These are phyloP conservation scores for Rhodeus uyekii DNA, from an alignment of 2,797 vertebrate species.

Conservation along the genomic window DNA sequence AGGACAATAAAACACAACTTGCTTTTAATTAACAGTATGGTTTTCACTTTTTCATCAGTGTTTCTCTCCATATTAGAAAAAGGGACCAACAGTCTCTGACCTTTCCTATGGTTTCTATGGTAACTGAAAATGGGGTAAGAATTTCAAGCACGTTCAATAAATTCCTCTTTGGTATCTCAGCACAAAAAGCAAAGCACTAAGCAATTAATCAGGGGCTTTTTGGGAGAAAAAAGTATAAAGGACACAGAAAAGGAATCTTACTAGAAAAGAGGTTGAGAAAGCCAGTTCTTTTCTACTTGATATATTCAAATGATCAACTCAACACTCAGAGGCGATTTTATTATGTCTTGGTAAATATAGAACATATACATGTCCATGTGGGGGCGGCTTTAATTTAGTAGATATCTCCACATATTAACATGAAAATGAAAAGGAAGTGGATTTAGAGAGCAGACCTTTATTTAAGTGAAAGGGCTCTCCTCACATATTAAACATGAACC, in stretches of 20 bases:
- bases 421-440: slow-evolving; percentile 49
- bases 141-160: slow-evolving; percentile 62
- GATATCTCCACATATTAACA: slow-evolving; percentile 24
- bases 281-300: slow-evolving; percentile 5
- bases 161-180: slow-evolving; percentile 65
- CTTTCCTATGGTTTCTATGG: slow-evolving; percentile 69
- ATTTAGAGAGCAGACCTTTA: slow-evolving; percentile 48
- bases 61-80: slow-evolving; percentile 48
- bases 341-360: slow-evolving; percentile 27
- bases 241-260: not conserved
- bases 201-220: slow-evolving; percentile 68
- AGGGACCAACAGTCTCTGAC: slow-evolving; percentile 55
- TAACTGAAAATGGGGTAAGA: slow-evolving; percentile 65
- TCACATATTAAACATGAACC: slow-evolving; percentile 73
- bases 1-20: slow-evolving; percentile 38
- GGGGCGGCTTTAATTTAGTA: slow-evolving; percentile 5
- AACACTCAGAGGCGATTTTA: not conserved
- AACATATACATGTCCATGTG: not conserved
- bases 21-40: slow-evolving; percentile 51
- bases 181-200: slow-evolving; percentile 59
- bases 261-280: not conserved
- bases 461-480: slow-evolving; percentile 59
- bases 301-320: slow-evolving; percentile 17
- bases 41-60: slow-evolving; percentile 53
- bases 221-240: slow-evolving; percentile 46